Percentiles rank a stretch among this genome's conserved stretches.
Evolutionary conservation across 2,888 invertebrate species (phyloP).

Genomic region (Torymus auratus): DNA sequence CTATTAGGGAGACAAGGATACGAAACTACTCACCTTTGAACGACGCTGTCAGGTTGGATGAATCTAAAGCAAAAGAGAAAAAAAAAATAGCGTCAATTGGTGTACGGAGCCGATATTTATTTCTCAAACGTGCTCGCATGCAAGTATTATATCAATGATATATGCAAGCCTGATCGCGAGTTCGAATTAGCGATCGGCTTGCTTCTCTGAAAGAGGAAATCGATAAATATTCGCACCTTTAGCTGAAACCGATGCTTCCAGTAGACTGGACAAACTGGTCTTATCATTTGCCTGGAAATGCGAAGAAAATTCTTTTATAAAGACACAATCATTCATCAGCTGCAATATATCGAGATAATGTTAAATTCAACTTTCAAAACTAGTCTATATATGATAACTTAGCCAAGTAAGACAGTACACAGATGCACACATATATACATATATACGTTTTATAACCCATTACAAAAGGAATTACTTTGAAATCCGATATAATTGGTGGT

Average conservation of each 20-base stretch:
- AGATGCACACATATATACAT: background rate
- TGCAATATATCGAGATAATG: too few relatives aligned
- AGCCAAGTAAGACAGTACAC: background rate
- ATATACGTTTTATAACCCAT: background rate
- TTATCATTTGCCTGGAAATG: slow-evolving; percentile 74
- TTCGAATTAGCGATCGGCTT: too few relatives aligned
- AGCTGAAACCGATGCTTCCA: slow-evolving; percentile 75
- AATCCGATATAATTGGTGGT: slow-evolving; percentile 74
- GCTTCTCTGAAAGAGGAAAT: too few relatives aligned
- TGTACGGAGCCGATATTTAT: too few relatives aligned
- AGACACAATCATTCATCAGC: background rate
- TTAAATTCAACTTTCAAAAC: background rate
- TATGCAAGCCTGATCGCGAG: too few relatives aligned
- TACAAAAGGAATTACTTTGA: slow-evolving; percentile 71
- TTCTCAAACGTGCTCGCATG: too few relatives aligned
- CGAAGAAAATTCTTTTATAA: slow-evolving; percentile 40
- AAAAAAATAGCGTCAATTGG: slow-evolving; percentile 37
- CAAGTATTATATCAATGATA: too few relatives aligned
- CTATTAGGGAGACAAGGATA: background rate
- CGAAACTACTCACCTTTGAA: slow-evolving; percentile 72
- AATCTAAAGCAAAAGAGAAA: slow-evolving; percentile 66
- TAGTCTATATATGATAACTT: background rate
- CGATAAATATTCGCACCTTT: slow-evolving; percentile 71
- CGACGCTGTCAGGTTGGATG: slow-evolving; percentile 67
- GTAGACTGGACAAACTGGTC: slow-evolving; percentile 75